These are phyloP conservation scores for Lissocephala sabroskyi DNA, from an alignment of 2,888 invertebrate genomes.

Conservation along the genomic window DNA sequence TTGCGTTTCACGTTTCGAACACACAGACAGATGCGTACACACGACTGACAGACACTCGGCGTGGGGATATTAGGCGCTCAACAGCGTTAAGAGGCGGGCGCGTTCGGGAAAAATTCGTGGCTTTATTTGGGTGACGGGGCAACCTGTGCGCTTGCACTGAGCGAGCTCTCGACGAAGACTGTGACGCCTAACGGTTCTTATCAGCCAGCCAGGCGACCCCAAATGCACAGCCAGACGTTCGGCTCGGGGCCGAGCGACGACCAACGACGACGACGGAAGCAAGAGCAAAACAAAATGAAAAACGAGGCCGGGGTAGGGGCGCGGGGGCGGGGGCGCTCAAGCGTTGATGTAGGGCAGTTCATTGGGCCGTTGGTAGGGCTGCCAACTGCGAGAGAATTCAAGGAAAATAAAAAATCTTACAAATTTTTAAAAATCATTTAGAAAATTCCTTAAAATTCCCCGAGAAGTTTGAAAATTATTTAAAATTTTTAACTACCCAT, in stretches of 20 bases:
- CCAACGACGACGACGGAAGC: slow-evolving; percentile 23
- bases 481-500: no score
- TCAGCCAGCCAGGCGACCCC: slow-evolving; percentile 26
- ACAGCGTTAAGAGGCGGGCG: slow-evolving; percentile 14
- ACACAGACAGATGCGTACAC: slow-evolving; percentile 1
- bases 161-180: slow-evolving; percentile 44
- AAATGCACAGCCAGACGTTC: slow-evolving; percentile 24
- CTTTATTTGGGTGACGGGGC: no score
- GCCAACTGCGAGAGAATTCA: no score
- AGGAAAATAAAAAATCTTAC: no score
- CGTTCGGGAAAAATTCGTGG: slow-evolving; percentile 14
- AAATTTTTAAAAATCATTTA: no score
- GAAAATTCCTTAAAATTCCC: no score
- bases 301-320: slow-evolving; percentile 21
- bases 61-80: slow-evolving; percentile 51
- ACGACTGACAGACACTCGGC: slow-evolving; percentile 39
- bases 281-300: slow-evolving; percentile 55
- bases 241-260: slow-evolving; percentile 10
- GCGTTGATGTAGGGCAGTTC: slow-evolving; percentile 34
- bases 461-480: no score
- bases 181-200: slow-evolving; percentile 32
- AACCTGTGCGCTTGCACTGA: slow-evolving; percentile 12
- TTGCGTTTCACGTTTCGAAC: slow-evolving; percentile 3
- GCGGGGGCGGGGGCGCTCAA: background rate
- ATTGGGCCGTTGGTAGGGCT: slow-evolving; percentile 25